These are phyloP conservation scores for Agraylea sexmaculata DNA, from an alignment of 1,140 invertebrate species.

Conservation along the genomic window DNA sequence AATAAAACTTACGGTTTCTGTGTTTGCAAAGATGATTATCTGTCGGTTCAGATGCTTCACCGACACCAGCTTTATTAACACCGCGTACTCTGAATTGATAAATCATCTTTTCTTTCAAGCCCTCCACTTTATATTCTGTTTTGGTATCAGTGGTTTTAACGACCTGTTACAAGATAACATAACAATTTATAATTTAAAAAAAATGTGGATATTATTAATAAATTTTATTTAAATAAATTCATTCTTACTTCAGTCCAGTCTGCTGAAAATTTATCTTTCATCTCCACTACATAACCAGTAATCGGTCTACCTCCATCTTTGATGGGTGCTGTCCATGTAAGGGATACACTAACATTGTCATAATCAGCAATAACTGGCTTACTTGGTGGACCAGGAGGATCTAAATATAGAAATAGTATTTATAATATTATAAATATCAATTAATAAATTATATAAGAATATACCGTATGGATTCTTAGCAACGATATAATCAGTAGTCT, in stretches of 20 bases:
- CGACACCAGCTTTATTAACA: conserved; percentile 81
- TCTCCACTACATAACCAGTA: conserved; percentile 87
- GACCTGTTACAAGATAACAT: conserved; percentile 24
- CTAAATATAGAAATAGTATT: conserved; percentile 31
- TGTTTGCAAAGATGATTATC: conserved; percentile 89
- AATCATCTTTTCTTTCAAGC: conserved; percentile 83
- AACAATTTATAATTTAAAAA: too few relatives aligned
- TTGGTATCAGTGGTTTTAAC: conserved; percentile 65
- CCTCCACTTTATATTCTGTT: conserved; percentile 71
- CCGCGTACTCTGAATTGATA: conserved; percentile 89
- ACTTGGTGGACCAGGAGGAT: conserved; percentile 76
- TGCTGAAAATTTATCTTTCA: conserved; percentile 85
- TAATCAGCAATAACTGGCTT: conserved; percentile 91
- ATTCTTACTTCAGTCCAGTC: conserved; percentile 73
- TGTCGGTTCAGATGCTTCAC: conserved; percentile 82
- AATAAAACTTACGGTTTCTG: conserved; percentile 66
- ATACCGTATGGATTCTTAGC: conserved; percentile 95
- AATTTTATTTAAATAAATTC: not conserved
- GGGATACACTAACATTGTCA: conserved; percentile 77
- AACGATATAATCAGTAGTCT: conserved; percentile 74
- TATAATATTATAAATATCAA: not conserved
- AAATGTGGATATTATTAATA: too few relatives aligned
- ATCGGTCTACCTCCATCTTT: conserved; percentile 92
- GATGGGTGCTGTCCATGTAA: conserved; percentile 83
- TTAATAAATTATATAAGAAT: conserved; percentile 7